Evolutionary conservation across 1,140 invertebrate genomes (phyloP).

Genomic region (Dermatophagoides farinae): DNA sequence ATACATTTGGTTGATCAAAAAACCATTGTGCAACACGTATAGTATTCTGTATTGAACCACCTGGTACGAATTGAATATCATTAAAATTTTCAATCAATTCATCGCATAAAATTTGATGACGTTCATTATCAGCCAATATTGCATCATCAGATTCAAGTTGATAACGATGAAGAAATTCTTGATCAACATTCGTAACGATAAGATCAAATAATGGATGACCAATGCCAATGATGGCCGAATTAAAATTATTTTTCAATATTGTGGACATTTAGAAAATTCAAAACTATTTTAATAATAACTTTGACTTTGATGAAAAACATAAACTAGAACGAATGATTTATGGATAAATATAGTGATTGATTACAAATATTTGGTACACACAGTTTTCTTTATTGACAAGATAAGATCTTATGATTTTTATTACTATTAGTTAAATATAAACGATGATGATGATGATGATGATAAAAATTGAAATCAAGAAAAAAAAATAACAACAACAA

Average conservation of each 20-base stretch:
- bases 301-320: neutral
- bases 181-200: slow-evolving; percentile 47
- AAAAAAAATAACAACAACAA: too few species aligned
- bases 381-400: too few species aligned
- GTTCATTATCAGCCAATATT: slow-evolving; percentile 63
- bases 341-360: too few species aligned
- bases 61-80: slow-evolving; percentile 45
- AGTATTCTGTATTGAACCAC: slow-evolving; percentile 22
- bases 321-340: too few species aligned
- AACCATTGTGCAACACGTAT: slow-evolving; percentile 11
- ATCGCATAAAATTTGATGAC: slow-evolving; percentile 44
- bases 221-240: slow-evolving; percentile 50
- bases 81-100: slow-evolving; percentile 46
- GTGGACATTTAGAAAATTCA: neutral
- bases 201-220: slow-evolving; percentile 93
- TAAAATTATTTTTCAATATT: neutral
- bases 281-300: neutral
- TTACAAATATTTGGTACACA: too few species aligned
- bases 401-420: too few species aligned
- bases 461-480: too few species aligned
- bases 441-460: too few species aligned
- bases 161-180: slow-evolving; percentile 31
- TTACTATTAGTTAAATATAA: too few species aligned
- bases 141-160: slow-evolving; percentile 68
- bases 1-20: neutral